Evolutionary conservation across 2,888 invertebrate species (phyloP).

Genomic region (Exocentrus adspersus): DNA sequence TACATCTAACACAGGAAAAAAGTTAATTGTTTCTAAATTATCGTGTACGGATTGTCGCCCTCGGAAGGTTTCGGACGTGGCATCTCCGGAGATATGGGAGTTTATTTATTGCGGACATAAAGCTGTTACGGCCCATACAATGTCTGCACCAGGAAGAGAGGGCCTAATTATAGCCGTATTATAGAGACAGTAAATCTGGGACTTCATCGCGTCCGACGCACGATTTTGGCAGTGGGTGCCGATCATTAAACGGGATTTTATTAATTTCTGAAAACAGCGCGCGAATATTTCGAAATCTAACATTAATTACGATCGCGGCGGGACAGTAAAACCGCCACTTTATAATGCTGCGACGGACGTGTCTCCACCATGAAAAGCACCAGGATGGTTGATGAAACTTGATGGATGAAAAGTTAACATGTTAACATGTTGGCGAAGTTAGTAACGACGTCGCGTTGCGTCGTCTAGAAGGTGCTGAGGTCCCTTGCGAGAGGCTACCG

Average conservation of each 20-base stretch:
- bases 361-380: too few relatives aligned
- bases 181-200: not conserved
- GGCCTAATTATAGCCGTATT: not conserved
- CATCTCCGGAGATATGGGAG: not conserved
- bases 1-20: too few relatives aligned
- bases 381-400: too few relatives aligned
- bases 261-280: slow-evolving; percentile 6
- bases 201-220: not conserved
- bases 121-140: slow-evolving; percentile 3
- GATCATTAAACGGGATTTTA: slow-evolving; percentile 2
- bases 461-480: too few relatives aligned
- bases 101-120: slow-evolving; percentile 1
- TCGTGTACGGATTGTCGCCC: too few relatives aligned
- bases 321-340: not conserved
- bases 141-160: slow-evolving; percentile 1
- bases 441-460: too few relatives aligned
- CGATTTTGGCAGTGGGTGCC: slow-evolving; percentile 1
- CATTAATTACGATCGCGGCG: not conserved
- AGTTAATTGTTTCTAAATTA: too few relatives aligned
- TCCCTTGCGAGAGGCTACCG: too few relatives aligned
- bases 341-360: not conserved
- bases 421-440: too few relatives aligned
- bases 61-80: not conserved
- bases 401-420: too few relatives aligned
- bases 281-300: slow-evolving; percentile 3